A percentile compares a stretch with the other conserved stretches of the same genome.
Evolutionary conservation across 2,797 vertebrate genomes (phyloP).

Genomic region (Aulostomus chinensis): DNA sequence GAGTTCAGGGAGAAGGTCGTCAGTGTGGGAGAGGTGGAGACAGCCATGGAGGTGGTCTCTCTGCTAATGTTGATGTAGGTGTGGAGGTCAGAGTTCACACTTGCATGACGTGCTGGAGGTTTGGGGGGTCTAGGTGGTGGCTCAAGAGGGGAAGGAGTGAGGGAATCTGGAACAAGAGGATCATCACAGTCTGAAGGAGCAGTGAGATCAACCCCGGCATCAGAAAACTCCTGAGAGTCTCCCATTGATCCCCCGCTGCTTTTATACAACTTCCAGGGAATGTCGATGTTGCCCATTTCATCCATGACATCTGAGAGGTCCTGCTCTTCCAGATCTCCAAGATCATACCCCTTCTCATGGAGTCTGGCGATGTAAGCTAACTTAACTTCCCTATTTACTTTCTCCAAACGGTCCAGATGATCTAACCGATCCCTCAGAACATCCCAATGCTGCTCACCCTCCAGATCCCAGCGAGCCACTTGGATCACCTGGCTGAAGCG

Average conservation of each 20-base stretch:
- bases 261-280: slow-evolving; percentile 81
- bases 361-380: slow-evolving; percentile 73
- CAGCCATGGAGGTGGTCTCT: slow-evolving; percentile 67
- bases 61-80: slow-evolving; percentile 81
- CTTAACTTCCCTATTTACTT: slow-evolving; percentile 82
- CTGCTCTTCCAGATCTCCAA: slow-evolving; percentile 76
- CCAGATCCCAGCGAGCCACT: slow-evolving; percentile 80
- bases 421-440: slow-evolving; percentile 79
- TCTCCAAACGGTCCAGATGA: slow-evolving; percentile 81
- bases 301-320: slow-evolving; percentile 77
- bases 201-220: slow-evolving; percentile 83
- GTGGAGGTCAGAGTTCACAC: slow-evolving; percentile 77
- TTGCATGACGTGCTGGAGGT: slow-evolving; percentile 77
- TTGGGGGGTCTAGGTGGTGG: slow-evolving; percentile 80
- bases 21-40: slow-evolving; percentile 68
- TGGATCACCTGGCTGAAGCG: slow-evolving; percentile 82
- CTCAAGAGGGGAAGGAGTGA: slow-evolving; percentile 73
- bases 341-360: slow-evolving; percentile 77
- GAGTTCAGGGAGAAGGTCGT: slow-evolving; percentile 71
- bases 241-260: slow-evolving; percentile 43
- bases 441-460: slow-evolving; percentile 77
- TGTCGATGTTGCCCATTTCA: slow-evolving; percentile 79
- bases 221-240: slow-evolving; percentile 83
- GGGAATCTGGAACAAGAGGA: slow-evolving; percentile 72
- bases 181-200: slow-evolving; percentile 82